Evolutionary conservation across 2,888 invertebrate genomes (phyloP).

Genomic region (Kuschelorhynchus macadamiae): DNA sequence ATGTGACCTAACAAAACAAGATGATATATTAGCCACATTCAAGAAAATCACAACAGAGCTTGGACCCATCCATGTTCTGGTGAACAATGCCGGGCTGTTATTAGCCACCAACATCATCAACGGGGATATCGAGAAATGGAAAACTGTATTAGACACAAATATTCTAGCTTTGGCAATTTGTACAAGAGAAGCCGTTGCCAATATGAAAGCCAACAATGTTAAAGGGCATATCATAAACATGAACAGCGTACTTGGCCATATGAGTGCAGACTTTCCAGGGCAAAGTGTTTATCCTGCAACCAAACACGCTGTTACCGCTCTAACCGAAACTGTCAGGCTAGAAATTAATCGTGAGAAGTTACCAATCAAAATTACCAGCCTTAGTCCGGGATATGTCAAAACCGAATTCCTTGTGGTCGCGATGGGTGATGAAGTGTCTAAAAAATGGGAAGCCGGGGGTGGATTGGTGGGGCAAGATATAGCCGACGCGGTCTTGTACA

Average conservation of each 20-base stretch:
- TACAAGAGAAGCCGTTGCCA: constrained; percentile 54
- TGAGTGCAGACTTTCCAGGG: constrained; percentile 45
- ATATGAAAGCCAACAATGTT: constrained; percentile 54
- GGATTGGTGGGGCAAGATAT: constrained; percentile 49
- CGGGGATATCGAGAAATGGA: constrained; percentile 53
- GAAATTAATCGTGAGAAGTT: too few species aligned
- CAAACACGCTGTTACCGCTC: constrained; percentile 46
- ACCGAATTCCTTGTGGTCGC: constrained; percentile 43
- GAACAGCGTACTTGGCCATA: constrained; percentile 56
- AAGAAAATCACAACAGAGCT: constrained; percentile 55
- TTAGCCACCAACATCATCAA: constrained; percentile 42
- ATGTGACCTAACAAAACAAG: constrained; percentile 56
- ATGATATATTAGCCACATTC: constrained; percentile 56
- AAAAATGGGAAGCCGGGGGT: background rate
- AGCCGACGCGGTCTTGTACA: constrained; percentile 51
- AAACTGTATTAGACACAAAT: constrained; percentile 45
- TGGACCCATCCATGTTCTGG: constrained; percentile 57
- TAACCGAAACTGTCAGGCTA: too few species aligned
- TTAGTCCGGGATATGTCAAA: constrained; percentile 55
- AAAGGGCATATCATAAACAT: constrained; percentile 59
- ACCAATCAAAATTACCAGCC: constrained; percentile 48
- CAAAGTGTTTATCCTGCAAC: constrained; percentile 44
- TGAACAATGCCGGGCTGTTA: constrained; percentile 48
- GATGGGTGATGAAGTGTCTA: background rate
- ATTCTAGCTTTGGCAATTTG: constrained; percentile 47